Base-by-base conservation (phyloP, 2,113 vertebrate genomes). In the Nycticebus coucang region DNA sequence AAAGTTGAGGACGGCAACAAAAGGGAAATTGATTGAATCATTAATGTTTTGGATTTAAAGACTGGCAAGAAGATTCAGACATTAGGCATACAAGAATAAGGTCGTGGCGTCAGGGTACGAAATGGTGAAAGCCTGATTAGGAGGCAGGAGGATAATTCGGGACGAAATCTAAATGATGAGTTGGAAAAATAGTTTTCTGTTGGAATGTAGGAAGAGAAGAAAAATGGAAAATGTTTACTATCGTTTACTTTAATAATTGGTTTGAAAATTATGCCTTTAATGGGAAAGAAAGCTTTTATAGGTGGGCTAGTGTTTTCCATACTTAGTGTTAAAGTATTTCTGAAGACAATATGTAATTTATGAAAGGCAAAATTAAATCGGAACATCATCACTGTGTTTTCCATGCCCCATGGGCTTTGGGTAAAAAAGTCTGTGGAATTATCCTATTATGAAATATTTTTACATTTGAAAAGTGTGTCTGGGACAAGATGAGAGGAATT, bases 291-390 rank as follows among this genome's bases (percentile, higher is more conserved):
- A 71, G 4, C 12, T 75, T 95, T 91, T 83, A 60, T 53, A 79
- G 30, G 60, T 28, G 3, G 72, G 21, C 33, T 88, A 66, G 6
- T 92, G 69, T 95, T 96, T 93, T 91, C 37, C 78, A 85, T 81
- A 91, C 74, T 90, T 94, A 62, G 5, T 12, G 14, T 88, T 78
- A 69, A 85, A 71, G 4, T 59, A 50, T 85, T 69, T 71, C 35
- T 92, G 66, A 94, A 81, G 18, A 69, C 60, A 95, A 86, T 11
- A 30, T 74, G 22, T 81, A 35, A 62, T 62, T 91, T 84, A 91
- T 78, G 72, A 94, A 90, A 97, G 74, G n/a, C 35, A 75, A 59
- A 69, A 91, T 89, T 57, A 72, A 91, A 80, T 85, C 75, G 57
- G 64, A 60, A 55, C 50, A 37, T 37, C 21, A n/a, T 86, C 64